These are phyloP conservation scores for Drosophila mayaguana DNA, from an alignment of 2,888 invertebrate genomes.

Conservation along the genomic window DNA sequence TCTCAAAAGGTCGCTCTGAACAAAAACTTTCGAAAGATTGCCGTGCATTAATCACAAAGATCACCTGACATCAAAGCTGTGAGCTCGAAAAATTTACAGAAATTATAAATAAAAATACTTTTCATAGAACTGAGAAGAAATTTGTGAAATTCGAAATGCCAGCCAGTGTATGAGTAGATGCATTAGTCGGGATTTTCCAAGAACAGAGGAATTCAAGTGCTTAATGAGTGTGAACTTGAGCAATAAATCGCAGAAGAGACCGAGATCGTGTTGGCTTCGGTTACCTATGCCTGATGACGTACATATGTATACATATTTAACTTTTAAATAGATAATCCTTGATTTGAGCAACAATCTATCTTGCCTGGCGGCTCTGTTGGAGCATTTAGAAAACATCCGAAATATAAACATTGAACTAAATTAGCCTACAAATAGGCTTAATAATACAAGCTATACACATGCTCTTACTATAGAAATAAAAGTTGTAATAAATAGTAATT, in stretches of 20 bases:
- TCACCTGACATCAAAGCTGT: constrained; percentile 66
- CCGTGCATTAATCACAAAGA: constrained; percentile 59
- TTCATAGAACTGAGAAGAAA: constrained; percentile 5
- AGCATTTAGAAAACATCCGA: too few species aligned
- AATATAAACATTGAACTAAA: too few species aligned
- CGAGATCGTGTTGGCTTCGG: background rate
- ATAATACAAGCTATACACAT: too few species aligned
- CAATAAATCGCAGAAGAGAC: background rate
- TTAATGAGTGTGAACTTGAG: background rate
- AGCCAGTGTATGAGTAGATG: background rate
- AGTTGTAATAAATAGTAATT: too few species aligned
- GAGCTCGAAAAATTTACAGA: constrained; percentile 60
- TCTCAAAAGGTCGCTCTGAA: background rate
- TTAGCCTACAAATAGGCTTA: too few species aligned
- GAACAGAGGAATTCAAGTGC: background rate
- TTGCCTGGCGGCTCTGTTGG: too few species aligned
- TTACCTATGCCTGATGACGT: too few species aligned
- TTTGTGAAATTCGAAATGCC: background rate
- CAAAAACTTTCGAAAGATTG: constrained; percentile 6
- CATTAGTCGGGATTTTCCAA: background rate
- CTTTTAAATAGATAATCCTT: too few species aligned
- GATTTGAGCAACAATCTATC: too few species aligned
- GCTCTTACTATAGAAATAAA: too few species aligned
- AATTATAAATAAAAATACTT: constrained; percentile 57
- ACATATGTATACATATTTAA: too few species aligned